These are phyloP conservation scores for Callimorpha dominula DNA, from an alignment of 2,888 invertebrate genomes.

Conservation along the genomic window DNA sequence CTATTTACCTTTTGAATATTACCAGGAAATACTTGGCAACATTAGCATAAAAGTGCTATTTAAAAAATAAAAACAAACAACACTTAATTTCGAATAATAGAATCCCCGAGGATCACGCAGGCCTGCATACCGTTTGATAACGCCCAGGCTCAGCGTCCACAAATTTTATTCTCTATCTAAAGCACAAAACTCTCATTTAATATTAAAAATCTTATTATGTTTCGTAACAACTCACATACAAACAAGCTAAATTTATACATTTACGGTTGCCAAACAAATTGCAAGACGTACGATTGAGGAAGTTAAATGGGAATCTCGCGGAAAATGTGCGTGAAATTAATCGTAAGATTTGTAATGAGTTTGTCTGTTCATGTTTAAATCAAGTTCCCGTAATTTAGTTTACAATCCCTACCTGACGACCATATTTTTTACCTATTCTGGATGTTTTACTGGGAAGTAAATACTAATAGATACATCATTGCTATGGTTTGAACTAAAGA, in stretches of 20 bases:
- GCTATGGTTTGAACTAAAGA: background rate
- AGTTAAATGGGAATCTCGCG: slow-evolving; percentile 34
- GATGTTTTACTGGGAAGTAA: background rate
- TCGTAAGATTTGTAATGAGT: slow-evolving; percentile 49
- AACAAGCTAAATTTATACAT: slow-evolving; percentile 57
- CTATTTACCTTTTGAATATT: slow-evolving; percentile 43
- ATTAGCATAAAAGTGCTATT: slow-evolving; percentile 52
- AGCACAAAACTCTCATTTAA: slow-evolving; percentile 63
- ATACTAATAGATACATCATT: background rate
- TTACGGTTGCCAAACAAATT: slow-evolving; percentile 52
- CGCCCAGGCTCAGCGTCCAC: slow-evolving; percentile 55
- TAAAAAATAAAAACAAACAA: slow-evolving; percentile 63
- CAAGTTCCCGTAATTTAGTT: slow-evolving; percentile 39
- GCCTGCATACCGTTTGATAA: slow-evolving; percentile 73
- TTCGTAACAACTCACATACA: slow-evolving; percentile 57
- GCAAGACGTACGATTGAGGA: slow-evolving; percentile 43
- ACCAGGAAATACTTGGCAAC: slow-evolving; percentile 35
- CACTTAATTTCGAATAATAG: slow-evolving; percentile 64
- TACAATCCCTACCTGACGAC: slow-evolving; percentile 26
- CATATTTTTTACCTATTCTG: background rate
- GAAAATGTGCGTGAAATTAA: slow-evolving; percentile 42
- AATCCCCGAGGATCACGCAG: slow-evolving; percentile 62
- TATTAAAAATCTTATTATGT: slow-evolving; percentile 67
- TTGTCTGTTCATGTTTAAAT: slow-evolving; percentile 43
- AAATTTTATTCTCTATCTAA: slow-evolving; percentile 60